These are phyloP conservation scores for Heliconius ethilla DNA, from an alignment of 2,888 invertebrate species.

Conservation along the genomic window DNA sequence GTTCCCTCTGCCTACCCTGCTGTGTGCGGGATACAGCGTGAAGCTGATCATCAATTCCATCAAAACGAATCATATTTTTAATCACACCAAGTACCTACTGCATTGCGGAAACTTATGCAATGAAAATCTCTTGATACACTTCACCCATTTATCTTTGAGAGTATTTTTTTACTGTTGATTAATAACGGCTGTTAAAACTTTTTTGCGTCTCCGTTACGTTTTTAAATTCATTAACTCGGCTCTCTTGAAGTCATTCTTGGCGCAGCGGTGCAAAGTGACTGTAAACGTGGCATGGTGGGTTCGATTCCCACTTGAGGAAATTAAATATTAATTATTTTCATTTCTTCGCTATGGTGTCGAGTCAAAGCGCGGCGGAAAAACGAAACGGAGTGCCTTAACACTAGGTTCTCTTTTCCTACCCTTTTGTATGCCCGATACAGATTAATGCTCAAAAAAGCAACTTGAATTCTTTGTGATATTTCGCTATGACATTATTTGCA, in stretches of 20 bases:
- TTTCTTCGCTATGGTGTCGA: too few species aligned
- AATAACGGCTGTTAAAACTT: conserved; percentile 19
- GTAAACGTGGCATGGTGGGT: too few species aligned
- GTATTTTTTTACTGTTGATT: conserved; percentile 17
- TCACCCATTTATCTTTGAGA: conserved; percentile 16
- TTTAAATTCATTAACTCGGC: conserved; percentile 14
- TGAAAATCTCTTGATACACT: conserved; percentile 25
- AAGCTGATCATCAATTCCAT: neutral
- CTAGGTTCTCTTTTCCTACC: too few species aligned
- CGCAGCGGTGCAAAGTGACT: too few species aligned
- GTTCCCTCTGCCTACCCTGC: too few species aligned
- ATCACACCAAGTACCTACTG: conserved; percentile 13
- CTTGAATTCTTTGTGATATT: neutral
- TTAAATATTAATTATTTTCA: too few species aligned
- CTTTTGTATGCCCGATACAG: too few species aligned
- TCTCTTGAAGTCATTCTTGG: too few species aligned
- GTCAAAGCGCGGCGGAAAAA: too few species aligned
- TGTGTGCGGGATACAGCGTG: too few species aligned
- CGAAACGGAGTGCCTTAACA: too few species aligned
- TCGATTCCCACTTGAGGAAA: too few species aligned
- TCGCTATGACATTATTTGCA: neutral
- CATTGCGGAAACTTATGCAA: conserved; percentile 30
- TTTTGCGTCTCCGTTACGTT: conserved; percentile 4
- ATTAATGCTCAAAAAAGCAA: neutral
- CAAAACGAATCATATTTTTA: conserved; percentile 18